Conservation (phyloP, 2,113 vertebrate species). For the Henicopernis longicauda region DNA sequence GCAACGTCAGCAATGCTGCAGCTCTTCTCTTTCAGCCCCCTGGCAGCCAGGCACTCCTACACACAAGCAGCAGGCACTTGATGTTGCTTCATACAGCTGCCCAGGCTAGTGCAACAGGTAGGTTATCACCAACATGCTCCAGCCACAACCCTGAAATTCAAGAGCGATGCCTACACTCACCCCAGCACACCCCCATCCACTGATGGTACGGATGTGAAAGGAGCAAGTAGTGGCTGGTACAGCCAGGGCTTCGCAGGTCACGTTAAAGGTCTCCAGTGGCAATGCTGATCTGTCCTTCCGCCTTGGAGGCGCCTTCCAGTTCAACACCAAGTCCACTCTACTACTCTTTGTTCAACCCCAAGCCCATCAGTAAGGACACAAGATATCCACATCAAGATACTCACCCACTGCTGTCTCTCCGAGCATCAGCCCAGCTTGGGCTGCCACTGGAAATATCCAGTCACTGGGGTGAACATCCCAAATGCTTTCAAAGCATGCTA, state of each 20-base stretch:
- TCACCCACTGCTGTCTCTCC: not conserved
- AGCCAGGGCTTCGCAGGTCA: not conserved
- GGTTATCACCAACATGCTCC: not conserved
- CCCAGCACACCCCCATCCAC: not conserved
- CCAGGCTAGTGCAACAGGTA: not conserved
- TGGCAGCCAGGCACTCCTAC: not conserved
- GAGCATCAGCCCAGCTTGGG: not conserved
- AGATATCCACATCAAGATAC: not conserved
- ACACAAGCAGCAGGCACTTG: not conserved
- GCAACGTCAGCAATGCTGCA: rapidly evolving
- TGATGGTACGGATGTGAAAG: not conserved
- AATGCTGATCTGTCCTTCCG: not conserved
- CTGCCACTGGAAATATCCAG: not conserved
- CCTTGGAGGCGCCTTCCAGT: not conserved
- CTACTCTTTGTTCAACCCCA: not conserved
- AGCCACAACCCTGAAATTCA: not conserved
- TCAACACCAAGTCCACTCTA: too few species aligned
- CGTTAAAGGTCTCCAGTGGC: not conserved
- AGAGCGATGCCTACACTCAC: not conserved
- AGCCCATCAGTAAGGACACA: not conserved
- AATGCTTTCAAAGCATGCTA: not conserved
- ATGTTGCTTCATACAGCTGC: rapidly evolving
- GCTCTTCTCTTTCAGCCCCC: not conserved
- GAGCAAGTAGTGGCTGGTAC: not conserved
- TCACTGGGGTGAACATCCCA: not conserved